These are phyloP conservation scores for Mallotus villosus DNA, from an alignment of 2,797 vertebrate genomes.

Conservation along the genomic window DNA sequence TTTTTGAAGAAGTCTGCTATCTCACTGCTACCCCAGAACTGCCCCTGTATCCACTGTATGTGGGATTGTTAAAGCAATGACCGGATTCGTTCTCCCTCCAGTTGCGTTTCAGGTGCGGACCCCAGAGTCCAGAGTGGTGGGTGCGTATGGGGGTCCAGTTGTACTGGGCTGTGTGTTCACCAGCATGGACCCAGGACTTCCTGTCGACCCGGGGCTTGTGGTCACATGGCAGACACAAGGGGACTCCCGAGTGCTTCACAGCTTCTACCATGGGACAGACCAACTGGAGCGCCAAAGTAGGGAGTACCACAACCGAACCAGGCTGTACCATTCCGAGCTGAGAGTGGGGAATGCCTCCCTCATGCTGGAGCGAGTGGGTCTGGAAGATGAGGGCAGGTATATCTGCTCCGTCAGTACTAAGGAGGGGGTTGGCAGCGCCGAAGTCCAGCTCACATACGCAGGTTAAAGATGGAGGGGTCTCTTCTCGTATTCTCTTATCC, in stretches of 20 bases:
- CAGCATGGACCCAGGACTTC: neutral
- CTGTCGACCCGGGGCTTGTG: constrained; percentile 4
- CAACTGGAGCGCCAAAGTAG: constrained; percentile 26
- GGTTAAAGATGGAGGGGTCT: constrained; percentile 17
- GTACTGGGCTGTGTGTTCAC: constrained; percentile 34
- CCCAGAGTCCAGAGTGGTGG: constrained; percentile 12
- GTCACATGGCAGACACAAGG: constrained; percentile 37
- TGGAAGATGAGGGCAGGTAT: constrained; percentile 25
- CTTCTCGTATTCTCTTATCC: neutral
- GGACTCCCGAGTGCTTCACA: constrained; percentile 30
- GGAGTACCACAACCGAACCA: constrained; percentile 22
- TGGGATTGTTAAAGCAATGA: too few relatives aligned
- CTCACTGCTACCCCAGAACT: too few relatives aligned
- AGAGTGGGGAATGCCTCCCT: constrained; percentile 32
- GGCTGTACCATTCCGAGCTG: constrained; percentile 24
- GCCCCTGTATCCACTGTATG: too few relatives aligned
- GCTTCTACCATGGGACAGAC: constrained; percentile 31
- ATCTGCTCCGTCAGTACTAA: constrained; percentile 31
- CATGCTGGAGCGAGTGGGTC: constrained; percentile 13
- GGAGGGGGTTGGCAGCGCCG: constrained; percentile 22
- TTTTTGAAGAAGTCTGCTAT: too few relatives aligned
- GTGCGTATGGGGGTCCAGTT: constrained; percentile 17
- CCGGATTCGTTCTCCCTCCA: constrained; percentile 8
- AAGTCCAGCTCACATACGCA: constrained; percentile 34
- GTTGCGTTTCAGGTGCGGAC: constrained; percentile 29